Conservation (phyloP, 2,888 invertebrate species). For the Muschampia plurimacula region DNA sequence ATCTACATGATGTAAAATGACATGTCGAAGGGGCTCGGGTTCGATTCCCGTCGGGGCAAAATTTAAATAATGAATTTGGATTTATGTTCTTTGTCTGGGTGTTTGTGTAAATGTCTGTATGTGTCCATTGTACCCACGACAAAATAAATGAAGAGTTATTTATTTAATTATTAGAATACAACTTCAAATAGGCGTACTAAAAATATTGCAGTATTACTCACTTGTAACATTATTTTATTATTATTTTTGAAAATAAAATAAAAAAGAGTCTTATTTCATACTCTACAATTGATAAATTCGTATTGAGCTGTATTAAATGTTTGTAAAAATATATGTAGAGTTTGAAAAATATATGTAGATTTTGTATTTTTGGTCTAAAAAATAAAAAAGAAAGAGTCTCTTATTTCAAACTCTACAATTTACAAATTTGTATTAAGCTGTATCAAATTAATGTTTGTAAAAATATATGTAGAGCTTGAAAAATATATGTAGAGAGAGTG, state of each 20-base stretch:
- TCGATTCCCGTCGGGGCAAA: too few relatives aligned
- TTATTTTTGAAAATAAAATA: neutral
- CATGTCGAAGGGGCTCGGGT: too few relatives aligned
- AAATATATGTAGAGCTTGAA: neutral
- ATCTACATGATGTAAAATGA: too few relatives aligned
- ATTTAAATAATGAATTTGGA: too few relatives aligned
- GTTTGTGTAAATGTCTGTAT: too few relatives aligned
- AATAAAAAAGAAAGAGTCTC: neutral
- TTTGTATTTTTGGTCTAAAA: neutral
- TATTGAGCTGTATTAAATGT: neutral
- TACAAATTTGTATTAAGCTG: neutral
- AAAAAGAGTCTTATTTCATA: neutral
- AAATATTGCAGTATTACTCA: too few relatives aligned
- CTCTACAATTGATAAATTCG: conserved; percentile 1
- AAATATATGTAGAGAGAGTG: conserved; percentile 2
- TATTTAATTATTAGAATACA: too few relatives aligned
- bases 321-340: neutral
- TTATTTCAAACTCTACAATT: neutral
- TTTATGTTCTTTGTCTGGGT: too few relatives aligned
- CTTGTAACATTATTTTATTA: too few relatives aligned
- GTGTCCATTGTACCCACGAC: too few relatives aligned
- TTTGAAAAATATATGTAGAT: neutral
- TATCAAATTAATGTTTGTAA: neutral
- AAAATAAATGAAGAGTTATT: too few relatives aligned
- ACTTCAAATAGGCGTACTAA: too few relatives aligned